These are phyloP conservation scores for Ivindomyrus marchei DNA, from an alignment of 2,113 vertebrate species.

Conservation along the genomic window DNA sequence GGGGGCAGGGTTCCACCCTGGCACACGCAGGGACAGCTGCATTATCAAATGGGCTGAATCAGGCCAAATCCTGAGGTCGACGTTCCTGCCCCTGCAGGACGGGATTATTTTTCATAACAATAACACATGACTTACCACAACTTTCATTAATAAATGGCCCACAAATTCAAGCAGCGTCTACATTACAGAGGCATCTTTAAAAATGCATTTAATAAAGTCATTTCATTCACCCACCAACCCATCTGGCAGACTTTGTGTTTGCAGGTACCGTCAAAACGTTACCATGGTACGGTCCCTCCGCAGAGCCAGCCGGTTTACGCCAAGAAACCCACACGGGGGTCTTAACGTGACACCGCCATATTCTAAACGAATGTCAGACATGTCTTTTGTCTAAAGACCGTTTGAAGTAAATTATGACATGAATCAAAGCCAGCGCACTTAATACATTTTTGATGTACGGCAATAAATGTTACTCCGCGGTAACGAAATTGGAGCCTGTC, in stretches of 20 bases:
- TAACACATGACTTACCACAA: neutral
- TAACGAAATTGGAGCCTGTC: conserved; percentile 31
- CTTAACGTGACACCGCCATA: neutral
- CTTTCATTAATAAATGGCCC: neutral
- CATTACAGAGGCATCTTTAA: neutral
- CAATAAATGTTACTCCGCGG: conserved; percentile 40
- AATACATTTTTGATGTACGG: conserved; percentile 21
- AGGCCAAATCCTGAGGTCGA: neutral
- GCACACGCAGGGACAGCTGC: conserved; percentile 28
- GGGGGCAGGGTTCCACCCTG: neutral
- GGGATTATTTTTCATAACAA: neutral
- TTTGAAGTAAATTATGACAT: conserved; percentile 47
- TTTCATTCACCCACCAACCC: neutral
- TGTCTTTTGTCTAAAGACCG: conserved; percentile 15
- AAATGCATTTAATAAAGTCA: neutral
- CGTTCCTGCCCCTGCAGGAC: neutral
- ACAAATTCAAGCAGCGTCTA: neutral
- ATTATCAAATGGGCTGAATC: conserved; percentile 29
- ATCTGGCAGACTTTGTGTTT: neutral
- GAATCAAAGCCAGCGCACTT: conserved; percentile 43
- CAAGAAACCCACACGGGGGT: neutral
- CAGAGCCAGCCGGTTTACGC: neutral
- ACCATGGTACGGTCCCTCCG: neutral
- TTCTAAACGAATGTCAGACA: neutral
- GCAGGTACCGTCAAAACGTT: neutral